A percentile compares a stretch with the other conserved stretches of the same genome.
phyloP scores from a whole-genome alignment of 1,140 invertebrate genomes.

The Conus betulinus region DNA sequence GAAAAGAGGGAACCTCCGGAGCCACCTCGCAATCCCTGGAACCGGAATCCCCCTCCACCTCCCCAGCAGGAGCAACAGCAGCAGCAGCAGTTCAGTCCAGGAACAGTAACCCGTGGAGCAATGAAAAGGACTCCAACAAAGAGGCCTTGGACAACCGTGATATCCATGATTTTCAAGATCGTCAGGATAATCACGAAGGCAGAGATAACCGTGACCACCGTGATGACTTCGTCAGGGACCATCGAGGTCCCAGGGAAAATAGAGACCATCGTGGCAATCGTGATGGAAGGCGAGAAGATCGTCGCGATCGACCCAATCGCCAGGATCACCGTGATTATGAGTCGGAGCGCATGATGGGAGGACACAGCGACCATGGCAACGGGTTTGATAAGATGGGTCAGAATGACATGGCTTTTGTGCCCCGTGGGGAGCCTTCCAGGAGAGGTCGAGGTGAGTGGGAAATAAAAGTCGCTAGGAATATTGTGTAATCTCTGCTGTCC shows the following conservation, averaged over 20 bases:
- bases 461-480: background rate
- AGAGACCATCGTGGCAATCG: conserved; percentile 33
- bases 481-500: no score
- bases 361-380: conserved; percentile 42
- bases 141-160: background rate
- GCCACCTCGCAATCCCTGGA: conserved; percentile 16
- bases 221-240: conserved; percentile 34
- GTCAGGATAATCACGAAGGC: conserved; percentile 28
- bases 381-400: conserved; percentile 38
- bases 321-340: conserved; percentile 48
- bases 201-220: conserved; percentile 35
- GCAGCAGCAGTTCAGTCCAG: background rate
- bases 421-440: conserved; percentile 86
- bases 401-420: conserved; percentile 78
- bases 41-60: background rate
- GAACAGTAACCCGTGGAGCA: background rate
- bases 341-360: conserved; percentile 21
- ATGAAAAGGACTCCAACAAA: conserved; percentile 20
- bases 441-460: conserved; percentile 64
- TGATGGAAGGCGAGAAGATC: conserved; percentile 32
- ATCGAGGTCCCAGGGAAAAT: conserved; percentile 38
- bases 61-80: conserved; percentile 4
- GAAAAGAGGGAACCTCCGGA: conserved; percentile 35
- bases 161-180: conserved; percentile 11
- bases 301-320: conserved; percentile 30